Base-by-base conservation (phyloP, 1,140 invertebrate species). In the Telenomus remus region DNA sequence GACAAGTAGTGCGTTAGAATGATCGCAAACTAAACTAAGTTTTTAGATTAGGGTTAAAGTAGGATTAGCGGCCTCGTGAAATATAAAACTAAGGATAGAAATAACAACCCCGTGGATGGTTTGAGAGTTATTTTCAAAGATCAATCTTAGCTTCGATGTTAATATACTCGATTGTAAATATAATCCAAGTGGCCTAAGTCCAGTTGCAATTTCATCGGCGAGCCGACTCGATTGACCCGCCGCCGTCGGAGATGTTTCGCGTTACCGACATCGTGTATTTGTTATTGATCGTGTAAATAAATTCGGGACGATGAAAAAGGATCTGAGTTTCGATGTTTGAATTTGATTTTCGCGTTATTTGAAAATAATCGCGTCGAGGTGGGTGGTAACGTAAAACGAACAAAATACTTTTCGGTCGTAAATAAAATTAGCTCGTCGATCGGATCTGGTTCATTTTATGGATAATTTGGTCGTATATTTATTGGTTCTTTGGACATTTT, bases 261-360 rank as follows among this genome's bases (percentile, higher is more conserved):
- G 42, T 51, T 71, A 48, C 19, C 13, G 59, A 46, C 44, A 56
- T 51, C 46, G 16, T 34, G 13, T 54, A 60, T 49, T 68, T 53
- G 54, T 47, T 54, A 70, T 70, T 27, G 46, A 70, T 37, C 13
- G 44, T 63, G 59, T 63, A 63, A 56, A 71, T 71, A 71, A 51
- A 37, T 53, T 63, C 27, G 51, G 37, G 34, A 43, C 55, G 60
- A 55, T 61, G 19, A 59, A 59, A 61, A 10, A 27, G 43, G 12
- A n/a, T 47, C 46, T 16, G 34, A 33, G 37, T 27, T 16, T 51
- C 9, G 43, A 46, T 46, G 48, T 53, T 53, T 34, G 37, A 34
- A 35, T n/a, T 54, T 63, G 3, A 51, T 63, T 53, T 43, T 49
- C 19, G 19, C 6, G 19, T 27, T n/a, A n/a, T n/a, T 27, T 6